Evolutionary conservation across 2,797 vertebrate genomes (phyloP), one percentile per base, ranked within the genome.

Genomic region (Potorous gilbertii): DNA sequence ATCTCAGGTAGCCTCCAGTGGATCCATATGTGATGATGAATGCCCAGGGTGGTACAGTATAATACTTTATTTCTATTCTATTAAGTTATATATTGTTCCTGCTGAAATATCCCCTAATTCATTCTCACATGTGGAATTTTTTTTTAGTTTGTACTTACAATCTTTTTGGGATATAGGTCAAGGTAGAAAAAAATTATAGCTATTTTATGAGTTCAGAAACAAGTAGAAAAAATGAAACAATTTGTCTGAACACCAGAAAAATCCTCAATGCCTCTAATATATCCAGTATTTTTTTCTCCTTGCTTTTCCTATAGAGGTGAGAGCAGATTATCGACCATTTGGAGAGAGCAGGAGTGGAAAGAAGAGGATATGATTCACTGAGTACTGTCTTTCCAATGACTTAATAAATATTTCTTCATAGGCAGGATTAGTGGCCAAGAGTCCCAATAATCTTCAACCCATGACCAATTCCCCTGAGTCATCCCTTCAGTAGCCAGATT

Each of bases 381-480:
- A 94, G 91, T 29, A 92, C 29, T 14, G 94, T 55, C 93, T 92
- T 31, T 92, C 52, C 11, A 29, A 28, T 46, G 92, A 96, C 95
- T 92, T 90, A 91, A 50, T 21, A 34, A 21, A 89, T 89, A 3
- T 91, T 90, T 94, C 91, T 92, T 93, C 54, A 3, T 11, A 59
- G 66, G 50, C 59, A 54, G 90, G n/a, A 40, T 10, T 4, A 56
- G 90, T 59, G 93, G 90, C 94, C 92, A 54, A 81, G 12, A 92
- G 91, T 90, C 24, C 31, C 90, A 92, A 56, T 13, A 27, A 29
- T 57, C 54, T 9, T 18, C 34, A 62, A 91, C 91, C 91, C 1
- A 3, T 54, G 54, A 57, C 46, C 52, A 90, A 94, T 90, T 81
- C 40, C 96, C 57, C 13, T 27, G 94, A 96, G 34, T 96, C 96